Base-by-base conservation (phyloP, 1,140 invertebrate genomes). In the Sipha flava region DNA sequence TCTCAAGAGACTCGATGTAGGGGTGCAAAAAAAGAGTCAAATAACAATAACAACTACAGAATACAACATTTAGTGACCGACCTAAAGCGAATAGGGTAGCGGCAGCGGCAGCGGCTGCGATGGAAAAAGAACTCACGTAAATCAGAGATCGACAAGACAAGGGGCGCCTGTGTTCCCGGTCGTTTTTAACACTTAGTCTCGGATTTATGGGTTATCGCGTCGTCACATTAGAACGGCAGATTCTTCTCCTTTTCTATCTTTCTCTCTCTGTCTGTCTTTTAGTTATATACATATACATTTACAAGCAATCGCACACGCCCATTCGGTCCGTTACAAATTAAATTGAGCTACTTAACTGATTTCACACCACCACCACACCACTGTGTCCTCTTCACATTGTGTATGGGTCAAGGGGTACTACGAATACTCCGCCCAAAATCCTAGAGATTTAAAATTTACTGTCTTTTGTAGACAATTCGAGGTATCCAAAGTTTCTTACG, bases 101-200 rank as follows among this genome's bases (percentile, higher is more conserved):
- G n/a, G 5, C 40, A 29, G n/a, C n/a, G n/a, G n/a, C 14, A 4
- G 6, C 66, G 18, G 18, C 49, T 6, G 54, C 21, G 5, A 40
- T 26, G 18, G 73, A 43, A 77, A n/a, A 40, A 14, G 9, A 59
- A 77, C 52, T 59, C 49, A 59, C 73, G 73, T 77, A 77, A 77
- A 77, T 77, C 73, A 77, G 73, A 54, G 52, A 77, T 77, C 52
- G 73, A 77, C 73, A 77, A 77, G 73, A 77, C 73, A 43, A 77
- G 73, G 73, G 73, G 73, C 73, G 73, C 73, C 73, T 57, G 73
- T 59, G 34, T 77, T 77, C 34, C 73, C 73, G 52, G 73, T 59
- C 73, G 73, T 77, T 77, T 77, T 77, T 59, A 77, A 77, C 73
- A 77, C 73, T 77, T 77, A 77, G 52, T 29, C 49, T 54, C 34